Percentiles rank a stretch among this genome's conserved stretches.
phyloP scores from a whole-genome alignment of 92 coral and sea anemone genomes.

The Palythoa caribaeorum region DNA sequence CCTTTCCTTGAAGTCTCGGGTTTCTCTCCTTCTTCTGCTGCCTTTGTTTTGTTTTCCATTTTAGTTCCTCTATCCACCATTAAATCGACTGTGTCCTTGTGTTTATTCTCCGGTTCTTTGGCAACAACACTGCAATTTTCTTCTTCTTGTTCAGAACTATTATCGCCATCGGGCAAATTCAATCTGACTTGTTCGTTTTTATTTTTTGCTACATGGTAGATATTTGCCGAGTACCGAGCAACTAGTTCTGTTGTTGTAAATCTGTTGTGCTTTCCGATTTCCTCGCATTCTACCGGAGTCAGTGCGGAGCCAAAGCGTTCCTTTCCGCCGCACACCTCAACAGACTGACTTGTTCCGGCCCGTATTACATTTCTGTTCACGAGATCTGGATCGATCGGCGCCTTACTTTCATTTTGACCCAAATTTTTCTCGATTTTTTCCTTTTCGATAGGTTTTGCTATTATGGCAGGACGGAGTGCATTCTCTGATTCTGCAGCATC shows the following conservation, averaged over 20 bases:
- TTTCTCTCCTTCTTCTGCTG: not conserved
- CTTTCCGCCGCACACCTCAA: not conserved
- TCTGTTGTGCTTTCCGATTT: not conserved
- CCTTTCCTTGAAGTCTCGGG: not conserved
- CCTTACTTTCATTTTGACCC: not conserved
- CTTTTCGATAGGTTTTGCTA: not conserved
- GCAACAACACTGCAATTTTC: not conserved
- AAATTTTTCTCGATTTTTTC: not conserved
- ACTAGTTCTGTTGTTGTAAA: not conserved
- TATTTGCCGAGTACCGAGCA: not conserved
- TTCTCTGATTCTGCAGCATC: not conserved
- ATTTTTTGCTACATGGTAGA: not conserved
- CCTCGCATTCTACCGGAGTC: slow-evolving; percentile 25
- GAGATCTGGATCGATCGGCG: not conserved
- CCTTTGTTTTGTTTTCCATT: not conserved
- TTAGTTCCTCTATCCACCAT: not conserved
- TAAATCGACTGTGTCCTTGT: not conserved
- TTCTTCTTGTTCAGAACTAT: not conserved
- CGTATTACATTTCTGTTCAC: not conserved
- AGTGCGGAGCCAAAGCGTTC: not conserved
- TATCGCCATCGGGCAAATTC: not conserved
- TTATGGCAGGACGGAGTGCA: not conserved
- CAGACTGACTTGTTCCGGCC: not conserved
- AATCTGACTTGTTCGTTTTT: not conserved
- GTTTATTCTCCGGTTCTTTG: not conserved